phyloP scores from a whole-genome alignment of 2,888 invertebrate genomes.

The Bellardia pandia region DNA sequence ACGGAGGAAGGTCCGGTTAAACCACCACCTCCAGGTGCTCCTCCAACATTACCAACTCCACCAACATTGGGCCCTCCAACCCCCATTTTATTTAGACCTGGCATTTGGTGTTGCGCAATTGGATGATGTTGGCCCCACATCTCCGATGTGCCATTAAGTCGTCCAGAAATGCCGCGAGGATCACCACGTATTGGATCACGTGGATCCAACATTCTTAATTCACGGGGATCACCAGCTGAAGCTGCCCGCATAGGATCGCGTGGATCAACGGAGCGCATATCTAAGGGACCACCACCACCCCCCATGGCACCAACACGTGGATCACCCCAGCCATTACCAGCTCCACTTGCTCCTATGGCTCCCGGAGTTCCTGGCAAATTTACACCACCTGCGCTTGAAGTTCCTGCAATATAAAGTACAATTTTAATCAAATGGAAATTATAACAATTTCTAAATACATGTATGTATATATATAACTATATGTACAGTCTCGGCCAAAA shows the following conservation, averaged over 20 bases:
- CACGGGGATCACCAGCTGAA: conserved; percentile 82
- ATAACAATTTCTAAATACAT: background rate
- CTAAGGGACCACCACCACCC: conserved; percentile 82
- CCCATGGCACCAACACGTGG: conserved; percentile 84
- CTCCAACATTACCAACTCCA: conserved; percentile 80
- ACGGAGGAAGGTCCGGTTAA: conserved; percentile 85
- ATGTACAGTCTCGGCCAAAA: too few species aligned
- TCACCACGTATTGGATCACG: conserved; percentile 87
- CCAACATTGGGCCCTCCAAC: conserved; percentile 78
- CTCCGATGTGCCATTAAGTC: conserved; percentile 91
- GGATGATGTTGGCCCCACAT: conserved; percentile 91
- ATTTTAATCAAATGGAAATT: background rate
- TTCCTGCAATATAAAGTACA: conserved; percentile 69
- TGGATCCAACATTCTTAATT: conserved; percentile 85
- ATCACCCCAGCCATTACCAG: conserved; percentile 86
- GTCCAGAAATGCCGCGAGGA: conserved; percentile 91
- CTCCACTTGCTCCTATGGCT: conserved; percentile 77
- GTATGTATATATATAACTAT: too few species aligned
- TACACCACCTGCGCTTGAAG: conserved; percentile 75
- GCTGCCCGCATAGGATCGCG: conserved; percentile 83
- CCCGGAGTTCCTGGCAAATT: conserved; percentile 71
- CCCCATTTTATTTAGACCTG: conserved; percentile 84
- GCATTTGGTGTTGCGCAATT: conserved; percentile 81
- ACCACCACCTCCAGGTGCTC: conserved; percentile 81
- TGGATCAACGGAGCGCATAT: conserved; percentile 85